Conservation (phyloP, 2,113 vertebrate genomes). For the Anoplopoma fimbria region DNA sequence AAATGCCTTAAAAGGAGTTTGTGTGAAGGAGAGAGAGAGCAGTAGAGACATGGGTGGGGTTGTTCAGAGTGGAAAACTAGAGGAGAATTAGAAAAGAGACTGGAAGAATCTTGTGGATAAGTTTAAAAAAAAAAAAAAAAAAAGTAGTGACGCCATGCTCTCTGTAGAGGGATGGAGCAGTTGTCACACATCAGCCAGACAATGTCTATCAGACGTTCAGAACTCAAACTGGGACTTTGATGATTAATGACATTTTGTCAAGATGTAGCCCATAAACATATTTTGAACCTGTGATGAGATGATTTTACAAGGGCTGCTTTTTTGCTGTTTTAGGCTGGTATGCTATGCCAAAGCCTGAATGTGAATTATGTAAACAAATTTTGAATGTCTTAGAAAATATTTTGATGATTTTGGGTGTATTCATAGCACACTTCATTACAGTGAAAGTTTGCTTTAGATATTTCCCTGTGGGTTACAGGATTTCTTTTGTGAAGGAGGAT, state of each 20-base stretch:
- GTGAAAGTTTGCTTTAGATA: background rate
- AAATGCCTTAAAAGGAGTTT: constrained; percentile 40
- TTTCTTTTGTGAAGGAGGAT: background rate
- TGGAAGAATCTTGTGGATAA: background rate
- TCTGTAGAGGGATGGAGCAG: constrained; percentile 7
- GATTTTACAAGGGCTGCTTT: background rate
- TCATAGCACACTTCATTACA: background rate
- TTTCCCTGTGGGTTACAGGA: background rate
- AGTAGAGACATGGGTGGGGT: background rate
- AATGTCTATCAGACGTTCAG: background rate
- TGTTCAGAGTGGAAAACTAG: constrained; percentile 1
- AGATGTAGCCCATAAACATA: no score
- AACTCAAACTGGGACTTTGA: background rate
- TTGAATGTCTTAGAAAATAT: background rate
- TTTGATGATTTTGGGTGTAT: background rate
- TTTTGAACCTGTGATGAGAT: background rate
- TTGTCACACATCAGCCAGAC: constrained; percentile 15
- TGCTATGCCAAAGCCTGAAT: background rate
- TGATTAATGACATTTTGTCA: background rate
- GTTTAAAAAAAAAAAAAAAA: background rate
- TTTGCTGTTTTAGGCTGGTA: background rate
- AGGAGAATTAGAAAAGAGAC: no score
- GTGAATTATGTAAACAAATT: background rate
- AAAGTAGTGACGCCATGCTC: constrained; percentile 22
- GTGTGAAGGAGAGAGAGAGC: constrained; percentile 4